Conservation (phyloP, 2,888 invertebrate genomes). For the Leptinotarsa tumamoca region DNA sequence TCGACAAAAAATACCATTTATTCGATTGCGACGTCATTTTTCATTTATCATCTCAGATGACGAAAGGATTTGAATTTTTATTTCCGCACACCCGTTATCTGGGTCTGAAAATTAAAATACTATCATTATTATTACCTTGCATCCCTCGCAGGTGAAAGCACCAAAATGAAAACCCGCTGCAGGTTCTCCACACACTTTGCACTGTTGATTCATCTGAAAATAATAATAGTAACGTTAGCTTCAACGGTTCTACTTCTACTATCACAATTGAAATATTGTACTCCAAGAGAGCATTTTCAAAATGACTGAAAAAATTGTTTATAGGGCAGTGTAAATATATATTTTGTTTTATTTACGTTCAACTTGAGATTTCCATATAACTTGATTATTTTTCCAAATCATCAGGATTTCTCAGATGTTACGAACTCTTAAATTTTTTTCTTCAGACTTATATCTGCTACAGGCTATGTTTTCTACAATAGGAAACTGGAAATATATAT, state of each 20-base stretch:
- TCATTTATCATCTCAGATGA: background rate
- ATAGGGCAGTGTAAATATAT: no score
- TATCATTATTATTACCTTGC: conserved; percentile 80
- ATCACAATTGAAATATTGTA: no score
- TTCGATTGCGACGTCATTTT: conserved; percentile 2
- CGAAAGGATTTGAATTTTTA: conserved; percentile 1
- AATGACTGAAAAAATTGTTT: background rate
- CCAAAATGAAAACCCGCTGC: conserved; percentile 97
- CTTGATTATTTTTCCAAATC: no score
- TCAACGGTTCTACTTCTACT: no score
- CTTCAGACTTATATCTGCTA: no score
- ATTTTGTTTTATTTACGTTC: no score
- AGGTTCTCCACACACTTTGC: conserved; percentile 95
- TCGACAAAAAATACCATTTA: background rate
- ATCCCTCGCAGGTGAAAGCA: conserved; percentile 95
- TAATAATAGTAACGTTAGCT: background rate
- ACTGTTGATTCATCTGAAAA: conserved; percentile 94
- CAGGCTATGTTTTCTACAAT: no score
- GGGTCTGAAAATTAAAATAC: background rate
- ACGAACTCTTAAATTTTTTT: no score
- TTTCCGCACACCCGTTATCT: background rate
- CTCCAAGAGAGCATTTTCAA: no score
- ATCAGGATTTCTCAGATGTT: no score
- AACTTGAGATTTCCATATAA: no score
- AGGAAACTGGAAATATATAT: no score